Conservation (phyloP, 2,888 invertebrate species). For the Drosophila cracens region DNA sequence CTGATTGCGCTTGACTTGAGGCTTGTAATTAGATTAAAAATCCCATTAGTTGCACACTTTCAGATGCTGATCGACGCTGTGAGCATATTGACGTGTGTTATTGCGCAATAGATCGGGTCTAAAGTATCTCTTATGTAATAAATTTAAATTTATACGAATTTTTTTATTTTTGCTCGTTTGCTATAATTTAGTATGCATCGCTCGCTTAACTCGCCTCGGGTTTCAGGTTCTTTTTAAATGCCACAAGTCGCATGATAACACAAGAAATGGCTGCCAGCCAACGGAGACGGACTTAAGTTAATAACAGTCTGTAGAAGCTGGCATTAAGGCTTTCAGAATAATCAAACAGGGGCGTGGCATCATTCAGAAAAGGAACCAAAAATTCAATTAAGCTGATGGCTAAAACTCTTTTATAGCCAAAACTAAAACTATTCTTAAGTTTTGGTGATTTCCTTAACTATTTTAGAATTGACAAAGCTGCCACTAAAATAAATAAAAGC, state of each 20-base stretch:
- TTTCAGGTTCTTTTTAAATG: slow-evolving; percentile 55
- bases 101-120: slow-evolving; percentile 51
- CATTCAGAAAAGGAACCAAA: not conserved
- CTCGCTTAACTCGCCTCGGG: slow-evolving; percentile 9
- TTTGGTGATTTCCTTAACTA: not conserved
- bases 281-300: slow-evolving; percentile 21
- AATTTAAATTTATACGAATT: slow-evolving; percentile 60
- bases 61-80: slow-evolving; percentile 1
- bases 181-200: slow-evolving; percentile 53
- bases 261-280: slow-evolving; percentile 18
- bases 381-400: not conserved
- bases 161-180: slow-evolving; percentile 32
- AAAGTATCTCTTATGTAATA: slow-evolving; percentile 52
- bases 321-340: not conserved
- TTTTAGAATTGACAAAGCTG: not conserved
- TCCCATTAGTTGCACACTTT: not conserved
- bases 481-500: not conserved
- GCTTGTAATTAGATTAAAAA: slow-evolving; percentile 9
- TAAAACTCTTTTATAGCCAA: not conserved
- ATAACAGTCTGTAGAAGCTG: slow-evolving; percentile 5
- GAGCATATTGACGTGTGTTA: not conserved
- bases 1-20: slow-evolving; percentile 1
- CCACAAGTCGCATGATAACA: slow-evolving; percentile 40
- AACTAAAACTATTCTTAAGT: not conserved
- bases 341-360: not conserved